A percentile compares a stretch with the other conserved stretches of the same genome.
These are phyloP conservation scores for Creontiades dilutus DNA, from an alignment of 2,888 invertebrate species.

Conservation along the genomic window DNA sequence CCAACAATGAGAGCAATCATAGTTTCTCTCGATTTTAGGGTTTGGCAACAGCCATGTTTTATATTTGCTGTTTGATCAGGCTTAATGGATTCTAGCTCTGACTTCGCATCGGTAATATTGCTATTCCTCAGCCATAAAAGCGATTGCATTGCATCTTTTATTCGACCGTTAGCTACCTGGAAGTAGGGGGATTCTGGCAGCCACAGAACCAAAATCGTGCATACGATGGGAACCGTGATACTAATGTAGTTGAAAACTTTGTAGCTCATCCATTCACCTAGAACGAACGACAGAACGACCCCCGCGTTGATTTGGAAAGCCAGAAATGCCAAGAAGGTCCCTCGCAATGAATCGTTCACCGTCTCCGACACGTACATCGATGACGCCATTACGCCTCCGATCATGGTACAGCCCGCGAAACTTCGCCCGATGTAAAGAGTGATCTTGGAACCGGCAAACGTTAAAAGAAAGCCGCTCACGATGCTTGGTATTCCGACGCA, in stretches of 20 bases:
- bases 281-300: not conserved
- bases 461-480: conserved; percentile 40
- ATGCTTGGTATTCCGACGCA: not conserved
- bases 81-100: not conserved
- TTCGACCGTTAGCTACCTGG: not conserved
- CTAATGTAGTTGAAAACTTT: conserved; percentile 36
- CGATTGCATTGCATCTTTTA: conserved; percentile 38
- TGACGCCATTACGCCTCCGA: conserved; percentile 21
- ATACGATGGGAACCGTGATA: not conserved
- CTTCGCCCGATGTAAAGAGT: conserved; percentile 32
- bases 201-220: not conserved
- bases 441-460: conserved; percentile 11
- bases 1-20: not conserved
- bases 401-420: not conserved
- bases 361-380: conserved; percentile 57
- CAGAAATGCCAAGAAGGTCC: not conserved
- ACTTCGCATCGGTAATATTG: not conserved
- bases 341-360: conserved; percentile 47
- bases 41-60: not conserved
- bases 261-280: conserved; percentile 36
- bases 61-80: not conserved
- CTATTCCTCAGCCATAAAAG: conserved; percentile 37
- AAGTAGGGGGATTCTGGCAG: conserved; percentile 53
- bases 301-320: conserved; percentile 15
- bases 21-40: not conserved